A percentile compares a stretch with the other conserved stretches of the same genome.
phyloP scores from a whole-genome alignment of 2,888 invertebrate genomes.

The Pheosia gnoma region DNA sequence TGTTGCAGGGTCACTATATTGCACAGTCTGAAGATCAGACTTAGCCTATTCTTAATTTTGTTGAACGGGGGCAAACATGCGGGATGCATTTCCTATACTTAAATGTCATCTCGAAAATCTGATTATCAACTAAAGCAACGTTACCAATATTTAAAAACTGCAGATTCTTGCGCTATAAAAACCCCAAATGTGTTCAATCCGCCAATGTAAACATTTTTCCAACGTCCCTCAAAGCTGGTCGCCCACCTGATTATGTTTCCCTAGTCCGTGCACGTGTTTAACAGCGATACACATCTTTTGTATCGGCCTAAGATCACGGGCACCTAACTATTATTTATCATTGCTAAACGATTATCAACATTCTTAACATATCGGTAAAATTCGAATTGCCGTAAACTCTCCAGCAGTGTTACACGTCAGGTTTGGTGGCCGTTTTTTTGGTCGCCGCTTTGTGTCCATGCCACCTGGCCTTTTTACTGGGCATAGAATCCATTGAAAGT shows the following conservation, averaged over 20 bases:
- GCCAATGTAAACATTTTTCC: slow-evolving; percentile 57
- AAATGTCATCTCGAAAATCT: neutral
- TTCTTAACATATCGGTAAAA: slow-evolving; percentile 47
- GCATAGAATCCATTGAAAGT: slow-evolving; percentile 67
- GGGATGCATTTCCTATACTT: no score
- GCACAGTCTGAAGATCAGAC: no score
- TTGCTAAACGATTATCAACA: slow-evolving; percentile 59
- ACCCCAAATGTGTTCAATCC: slow-evolving; percentile 18
- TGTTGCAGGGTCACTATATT: no score
- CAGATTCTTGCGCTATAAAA: neutral
- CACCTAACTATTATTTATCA: slow-evolving; percentile 44
- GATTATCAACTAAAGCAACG: neutral
- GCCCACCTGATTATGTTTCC: slow-evolving; percentile 75
- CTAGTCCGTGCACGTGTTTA: slow-evolving; percentile 74
- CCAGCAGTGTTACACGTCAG: slow-evolving; percentile 44
- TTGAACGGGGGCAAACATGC: no score
- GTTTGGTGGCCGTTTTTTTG: slow-evolving; percentile 67
- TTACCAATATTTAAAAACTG: neutral
- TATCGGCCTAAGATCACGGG: slow-evolving; percentile 60
- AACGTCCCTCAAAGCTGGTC: slow-evolving; percentile 48
- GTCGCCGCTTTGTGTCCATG: slow-evolving; percentile 66
- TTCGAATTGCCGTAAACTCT: slow-evolving; percentile 44
- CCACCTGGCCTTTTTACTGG: slow-evolving; percentile 80
- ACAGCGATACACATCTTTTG: slow-evolving; percentile 70
- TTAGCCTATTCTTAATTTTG: no score